Conservation (phyloP, 1,140 invertebrate genomes). For the Lethrus apterus region DNA sequence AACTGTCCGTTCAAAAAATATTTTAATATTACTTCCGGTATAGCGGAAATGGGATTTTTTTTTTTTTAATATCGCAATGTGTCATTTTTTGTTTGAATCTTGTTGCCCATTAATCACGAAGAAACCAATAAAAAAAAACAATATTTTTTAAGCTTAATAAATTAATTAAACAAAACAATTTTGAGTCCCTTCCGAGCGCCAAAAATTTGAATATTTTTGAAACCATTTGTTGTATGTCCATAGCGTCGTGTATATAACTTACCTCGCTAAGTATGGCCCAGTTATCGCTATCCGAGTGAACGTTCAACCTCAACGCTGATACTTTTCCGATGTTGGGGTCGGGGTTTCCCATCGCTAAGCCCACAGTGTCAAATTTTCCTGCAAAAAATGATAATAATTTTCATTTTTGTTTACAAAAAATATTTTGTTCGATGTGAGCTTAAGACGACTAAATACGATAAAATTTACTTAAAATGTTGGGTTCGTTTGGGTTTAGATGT, state of each 20-base stretch:
- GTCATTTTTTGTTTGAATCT: constrained; percentile 1
- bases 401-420: no score
- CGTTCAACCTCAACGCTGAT: constrained; percentile 61
- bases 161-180: neutral
- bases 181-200: no score
- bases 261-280: constrained; percentile 91
- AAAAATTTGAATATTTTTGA: neutral
- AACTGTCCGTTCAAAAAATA: no score
- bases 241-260: constrained; percentile 31
- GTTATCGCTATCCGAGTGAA: constrained; percentile 75
- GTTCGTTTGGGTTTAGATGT: no score
- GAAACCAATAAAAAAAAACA: neutral
- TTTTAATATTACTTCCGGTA: no score
- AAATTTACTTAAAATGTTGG: no score
- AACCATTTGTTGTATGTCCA: neutral
- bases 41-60: no score
- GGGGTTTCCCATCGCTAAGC: constrained; percentile 66
- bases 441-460: no score
- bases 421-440: no score
- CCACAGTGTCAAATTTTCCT: constrained; percentile 70
- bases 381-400: no score
- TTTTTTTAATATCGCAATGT: neutral
- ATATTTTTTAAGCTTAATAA: neutral
- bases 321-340: constrained; percentile 62
- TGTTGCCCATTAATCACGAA: constrained; percentile 1